Evolutionary conservation across 2,113 vertebrate species (phyloP), one percentile per base, ranked within the genome.

Genomic region (Fregetta grallaria): DNA sequence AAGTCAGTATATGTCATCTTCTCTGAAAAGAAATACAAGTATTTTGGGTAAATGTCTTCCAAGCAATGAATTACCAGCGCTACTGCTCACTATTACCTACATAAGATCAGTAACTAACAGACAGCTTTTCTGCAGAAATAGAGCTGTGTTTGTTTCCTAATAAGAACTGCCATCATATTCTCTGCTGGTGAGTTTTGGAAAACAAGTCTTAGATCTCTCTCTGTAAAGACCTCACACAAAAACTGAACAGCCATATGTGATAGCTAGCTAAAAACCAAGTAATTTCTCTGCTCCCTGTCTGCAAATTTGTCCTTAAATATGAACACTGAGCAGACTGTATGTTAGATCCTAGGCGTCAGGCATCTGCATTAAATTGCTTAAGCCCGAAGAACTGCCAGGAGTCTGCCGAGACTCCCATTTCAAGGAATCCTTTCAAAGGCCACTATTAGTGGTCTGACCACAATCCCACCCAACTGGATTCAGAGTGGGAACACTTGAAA

Each of bases 111-210:
- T 94, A 94, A 85, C 1, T 8, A 94, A 75, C 65, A 89, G 78
- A 85, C 53, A 94, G 77, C 76, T 85, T 95, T 94, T 88, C 92
- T 89, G 80, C 84, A 90, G 82, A 87, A 97, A 94, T 29, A 94
- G 80, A 92, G 77, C 49, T 91, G 68, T 90, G 80, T 97, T 95
- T 97, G 86, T 95, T 95, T 95, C 86, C 88, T 88, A 70, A 70
- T 82, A 89, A 89, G 92, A 94, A 34, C 84, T 90, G 84, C 91
- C 74, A 95, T 88, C 88, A 66, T 90, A 92, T 40, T 88, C 80
- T 89, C 76, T 81, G 76, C 61, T 89, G 44, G 34, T n/a, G 56
- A 91, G 70, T 88, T 96, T 92, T 79, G 42, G 89, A 94, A 96
- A 97, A 92, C 83, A 92, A 94, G 80, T 15, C 73, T 84, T 83